Evolutionary conservation across 2,888 invertebrate genomes (phyloP).

Genomic region (Eilema griseolum): DNA sequence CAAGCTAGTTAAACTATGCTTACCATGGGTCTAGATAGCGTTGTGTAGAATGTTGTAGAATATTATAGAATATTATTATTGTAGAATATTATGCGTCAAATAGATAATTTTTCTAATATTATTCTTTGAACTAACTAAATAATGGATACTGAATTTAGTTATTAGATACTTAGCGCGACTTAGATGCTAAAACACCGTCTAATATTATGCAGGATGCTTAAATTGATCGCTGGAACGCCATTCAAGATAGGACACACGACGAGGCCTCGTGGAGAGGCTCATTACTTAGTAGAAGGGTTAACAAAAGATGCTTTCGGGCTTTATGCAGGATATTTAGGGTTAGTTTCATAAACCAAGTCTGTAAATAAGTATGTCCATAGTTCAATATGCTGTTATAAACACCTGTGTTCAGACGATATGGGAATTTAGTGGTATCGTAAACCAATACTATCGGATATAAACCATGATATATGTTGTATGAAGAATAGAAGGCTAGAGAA

Average conservation of each 20-base stretch:
- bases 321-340: constrained; percentile 2
- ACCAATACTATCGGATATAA: neutral
- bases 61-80: no score
- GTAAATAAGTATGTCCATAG: neutral
- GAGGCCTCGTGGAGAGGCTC: neutral
- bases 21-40: no score
- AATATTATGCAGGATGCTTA: constrained; percentile 5
- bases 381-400: neutral
- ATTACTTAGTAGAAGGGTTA: constrained; percentile 7
- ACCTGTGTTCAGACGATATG: neutral
- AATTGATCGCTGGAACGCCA: constrained; percentile 1
- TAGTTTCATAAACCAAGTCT: neutral
- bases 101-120: no score
- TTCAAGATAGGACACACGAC: constrained; percentile 12
- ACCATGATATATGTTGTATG: neutral
- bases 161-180: constrained; percentile 1
- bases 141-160: neutral
- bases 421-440: neutral
- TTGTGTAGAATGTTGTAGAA: no score
- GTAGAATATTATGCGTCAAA: no score
- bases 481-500: neutral
- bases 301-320: constrained; percentile 9
- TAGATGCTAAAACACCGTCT: neutral
- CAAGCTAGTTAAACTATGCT: no score
- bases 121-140: neutral